Evolutionary conservation across 1,140 invertebrate species (phyloP), one percentile per base, ranked within the genome.

Genomic region (Halesus radiatus): DNA sequence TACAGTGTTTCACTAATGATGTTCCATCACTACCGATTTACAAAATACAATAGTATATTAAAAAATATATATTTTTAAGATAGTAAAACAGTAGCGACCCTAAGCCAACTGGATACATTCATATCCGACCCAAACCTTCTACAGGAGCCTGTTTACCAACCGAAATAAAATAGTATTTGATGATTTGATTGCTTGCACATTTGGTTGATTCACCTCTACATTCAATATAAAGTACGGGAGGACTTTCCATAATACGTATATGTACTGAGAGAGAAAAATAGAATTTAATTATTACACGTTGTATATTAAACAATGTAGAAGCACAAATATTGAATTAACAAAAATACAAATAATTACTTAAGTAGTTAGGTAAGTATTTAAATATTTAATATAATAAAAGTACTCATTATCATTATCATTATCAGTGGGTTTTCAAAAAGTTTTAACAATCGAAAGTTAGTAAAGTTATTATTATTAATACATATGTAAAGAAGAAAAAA

Each of bases 161-260:
- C 37, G 45, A 70, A 70, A 37, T 70, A 45, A 13, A 7, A n/a
- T 3, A 50, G n/a, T 7, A 0, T 20, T 68, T 20, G 66, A 18
- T 45, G 66, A 66, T 32, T 66, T 20, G 18, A 64, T 26, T 3
- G 22, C 29, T 68, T 68, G 66, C 66, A 70, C 66, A 70, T 70
- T 50, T 70, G 66, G 37, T 70, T 70, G 29, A 70, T 70, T 70
- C 37, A 70, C 66, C 66, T 70, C 66, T 45, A 50, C 37, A 70
- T 32, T 32, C 7, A 66, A 66, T 29, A n/a, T 26, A 16, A 66
- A 66, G 23, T 60, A 60, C 2, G 37, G 37, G 37, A 45, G 13
- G 37, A 45, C 37, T 45, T 45, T 45, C 37, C 10, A 13, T 13
- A 45, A 13, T 45, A 45, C 3, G 7, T 13, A 3, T 58, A 16